phyloP scores from a whole-genome alignment of 2,113 vertebrate species.

The Ceyx cyanopectus region DNA sequence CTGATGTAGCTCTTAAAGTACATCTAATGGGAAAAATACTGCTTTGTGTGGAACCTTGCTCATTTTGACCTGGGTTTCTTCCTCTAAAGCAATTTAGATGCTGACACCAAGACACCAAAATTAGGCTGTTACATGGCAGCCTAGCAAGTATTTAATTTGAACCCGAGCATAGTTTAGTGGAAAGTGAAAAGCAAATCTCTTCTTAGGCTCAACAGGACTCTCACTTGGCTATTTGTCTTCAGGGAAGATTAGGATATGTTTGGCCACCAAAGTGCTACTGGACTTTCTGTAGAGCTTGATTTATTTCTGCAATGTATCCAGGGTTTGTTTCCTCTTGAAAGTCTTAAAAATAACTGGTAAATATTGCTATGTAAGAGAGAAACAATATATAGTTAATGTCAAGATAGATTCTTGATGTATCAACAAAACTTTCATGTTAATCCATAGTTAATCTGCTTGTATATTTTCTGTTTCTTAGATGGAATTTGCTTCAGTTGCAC shows the following conservation, averaged over 20 bases:
- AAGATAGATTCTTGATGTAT: not conserved
- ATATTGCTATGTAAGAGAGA: not conserved
- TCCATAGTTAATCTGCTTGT: not conserved
- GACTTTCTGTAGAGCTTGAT: not conserved
- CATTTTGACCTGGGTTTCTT: not conserved
- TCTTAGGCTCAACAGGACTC: not conserved
- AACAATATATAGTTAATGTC: not conserved
- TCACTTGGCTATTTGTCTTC: not conserved
- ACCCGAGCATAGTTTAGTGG: not conserved
- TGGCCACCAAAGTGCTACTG: not conserved
- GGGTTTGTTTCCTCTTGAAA: not conserved
- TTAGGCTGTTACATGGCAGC: not conserved
- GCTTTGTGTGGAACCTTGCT: not conserved
- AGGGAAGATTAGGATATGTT: not conserved
- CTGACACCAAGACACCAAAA: not conserved
- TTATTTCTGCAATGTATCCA: not conserved
- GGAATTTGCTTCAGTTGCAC: not conserved
- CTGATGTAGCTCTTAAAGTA: not conserved
- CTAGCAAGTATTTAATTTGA: not conserved
- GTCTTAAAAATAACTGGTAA: not conserved
- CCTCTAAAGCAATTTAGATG: not conserved
- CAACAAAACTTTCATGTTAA: not conserved
- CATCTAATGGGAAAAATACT: not conserved
- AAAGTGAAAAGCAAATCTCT: not conserved
- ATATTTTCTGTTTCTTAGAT: not conserved